A percentile compares a stretch with the other conserved stretches of the same genome.
phyloP scores from a whole-genome alignment of 2,888 invertebrate species.

The Norana najaformis region DNA sequence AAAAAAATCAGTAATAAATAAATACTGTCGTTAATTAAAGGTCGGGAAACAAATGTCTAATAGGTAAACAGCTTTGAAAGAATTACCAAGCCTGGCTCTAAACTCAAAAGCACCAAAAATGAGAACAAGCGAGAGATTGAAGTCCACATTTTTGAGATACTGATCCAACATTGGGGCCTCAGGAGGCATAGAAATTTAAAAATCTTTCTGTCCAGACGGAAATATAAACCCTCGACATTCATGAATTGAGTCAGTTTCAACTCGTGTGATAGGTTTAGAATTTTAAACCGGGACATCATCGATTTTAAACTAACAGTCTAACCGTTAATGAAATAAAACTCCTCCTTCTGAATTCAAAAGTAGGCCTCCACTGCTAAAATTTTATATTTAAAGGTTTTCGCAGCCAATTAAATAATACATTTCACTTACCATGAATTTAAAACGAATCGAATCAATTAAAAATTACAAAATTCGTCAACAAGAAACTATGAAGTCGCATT shows the following conservation, averaged over 20 bases:
- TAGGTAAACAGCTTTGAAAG: too few species aligned
- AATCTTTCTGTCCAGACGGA: too few species aligned
- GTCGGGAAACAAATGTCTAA: neutral
- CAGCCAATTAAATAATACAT: neutral
- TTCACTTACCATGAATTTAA: neutral
- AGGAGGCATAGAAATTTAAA: neutral
- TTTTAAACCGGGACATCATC: neutral
- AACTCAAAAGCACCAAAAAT: neutral
- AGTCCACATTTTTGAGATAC: neutral
- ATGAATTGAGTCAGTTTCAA: neutral
- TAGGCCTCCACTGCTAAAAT: neutral
- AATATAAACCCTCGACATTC: neutral
- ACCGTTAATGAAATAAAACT: neutral
- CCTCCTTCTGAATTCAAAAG: neutral
- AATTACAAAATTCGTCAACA: too few species aligned
- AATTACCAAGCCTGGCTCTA: too few species aligned
- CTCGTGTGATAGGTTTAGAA: neutral
- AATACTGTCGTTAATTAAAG: neutral
- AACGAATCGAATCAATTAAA: too few species aligned
- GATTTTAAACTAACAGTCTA: neutral
- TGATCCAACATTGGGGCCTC: neutral
- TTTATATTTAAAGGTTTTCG: neutral
- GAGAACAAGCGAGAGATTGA: neutral
- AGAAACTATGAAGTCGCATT: neutral
- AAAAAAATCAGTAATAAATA: too few species aligned